Percentiles rank a stretch among this genome's conserved stretches.
Conservation (phyloP, 1,140 invertebrate species). For the Cryptotermes secundus region DNA sequence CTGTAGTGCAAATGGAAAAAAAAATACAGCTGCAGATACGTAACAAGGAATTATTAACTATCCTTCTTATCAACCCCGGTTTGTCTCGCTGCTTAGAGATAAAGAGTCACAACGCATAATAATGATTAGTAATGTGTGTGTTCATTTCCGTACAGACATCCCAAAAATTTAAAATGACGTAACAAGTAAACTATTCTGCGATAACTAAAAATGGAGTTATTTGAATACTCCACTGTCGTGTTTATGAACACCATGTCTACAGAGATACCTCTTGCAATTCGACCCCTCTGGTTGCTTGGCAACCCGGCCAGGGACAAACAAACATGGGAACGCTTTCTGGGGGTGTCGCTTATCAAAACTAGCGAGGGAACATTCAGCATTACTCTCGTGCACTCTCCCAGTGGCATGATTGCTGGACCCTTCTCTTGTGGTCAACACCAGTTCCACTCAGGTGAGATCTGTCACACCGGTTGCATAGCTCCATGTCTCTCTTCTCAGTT, state of each 20-base stretch:
- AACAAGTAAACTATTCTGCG: too few relatives aligned
- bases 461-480: neutral
- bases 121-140: too few relatives aligned
- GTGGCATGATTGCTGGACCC: neutral
- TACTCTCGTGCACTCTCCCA: conserved; percentile 16
- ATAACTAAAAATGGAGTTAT: too few relatives aligned
- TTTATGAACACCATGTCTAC: conserved; percentile 3
- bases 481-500: neutral
- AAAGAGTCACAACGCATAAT: too few relatives aligned
- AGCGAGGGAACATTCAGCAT: conserved; percentile 13
- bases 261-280: neutral
- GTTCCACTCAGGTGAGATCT: conserved; percentile 32
- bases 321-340: conserved; percentile 37
- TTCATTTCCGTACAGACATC: too few relatives aligned
- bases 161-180: too few relatives aligned
- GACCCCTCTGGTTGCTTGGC: conserved; percentile 32
- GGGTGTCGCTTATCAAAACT: conserved; percentile 36
- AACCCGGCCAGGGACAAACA: conserved; percentile 34
- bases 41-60: too few relatives aligned
- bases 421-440: conserved; percentile 1
- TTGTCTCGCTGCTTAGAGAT: too few relatives aligned
- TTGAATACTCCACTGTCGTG: too few relatives aligned
- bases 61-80: too few relatives aligned
- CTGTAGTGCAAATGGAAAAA: too few relatives aligned
- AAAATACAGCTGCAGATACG: too few relatives aligned